Percentiles rank a stretch among this genome's conserved stretches.
Conservation (phyloP, 1,140 invertebrate genomes). For the Heliconius congener region DNA sequence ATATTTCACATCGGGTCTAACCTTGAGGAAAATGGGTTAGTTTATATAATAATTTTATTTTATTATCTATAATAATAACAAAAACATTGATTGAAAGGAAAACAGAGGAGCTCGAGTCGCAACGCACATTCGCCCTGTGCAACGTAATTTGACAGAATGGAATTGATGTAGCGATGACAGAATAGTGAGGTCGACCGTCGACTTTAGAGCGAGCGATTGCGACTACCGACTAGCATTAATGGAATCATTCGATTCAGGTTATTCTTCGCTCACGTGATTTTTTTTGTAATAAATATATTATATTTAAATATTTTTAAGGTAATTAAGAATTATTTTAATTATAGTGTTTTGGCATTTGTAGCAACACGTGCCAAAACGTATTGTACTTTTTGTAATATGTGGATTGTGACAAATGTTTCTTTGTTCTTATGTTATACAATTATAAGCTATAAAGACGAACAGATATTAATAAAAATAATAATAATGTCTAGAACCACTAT, state of each 20-base stretch:
- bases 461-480: no score
- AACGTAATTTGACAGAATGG: slow-evolving; percentile 68
- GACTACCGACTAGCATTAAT: not conserved
- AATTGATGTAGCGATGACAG: slow-evolving; percentile 34
- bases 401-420: no score
- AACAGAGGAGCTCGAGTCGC: slow-evolving; percentile 44
- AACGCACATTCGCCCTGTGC: slow-evolving; percentile 42
- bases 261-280: not conserved
- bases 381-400: not conserved
- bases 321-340: not conserved
- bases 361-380: not conserved
- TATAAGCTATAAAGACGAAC: no score
- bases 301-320: not conserved
- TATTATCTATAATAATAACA: slow-evolving; percentile 60
- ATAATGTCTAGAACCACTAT: no score
- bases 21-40: slow-evolving; percentile 39
- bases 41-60: slow-evolving; percentile 36
- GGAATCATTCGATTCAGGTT: not conserved
- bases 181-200: slow-evolving; percentile 9
- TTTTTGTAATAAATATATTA: not conserved
- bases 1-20: slow-evolving; percentile 44
- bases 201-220: not conserved
- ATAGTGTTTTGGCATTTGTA: not conserved
- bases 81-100: slow-evolving; percentile 65
- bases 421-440: no score